Percentiles rank a stretch among this genome's conserved stretches.
Conservation (phyloP, 2,888 invertebrate genomes). For the Melanophora roralis region DNA sequence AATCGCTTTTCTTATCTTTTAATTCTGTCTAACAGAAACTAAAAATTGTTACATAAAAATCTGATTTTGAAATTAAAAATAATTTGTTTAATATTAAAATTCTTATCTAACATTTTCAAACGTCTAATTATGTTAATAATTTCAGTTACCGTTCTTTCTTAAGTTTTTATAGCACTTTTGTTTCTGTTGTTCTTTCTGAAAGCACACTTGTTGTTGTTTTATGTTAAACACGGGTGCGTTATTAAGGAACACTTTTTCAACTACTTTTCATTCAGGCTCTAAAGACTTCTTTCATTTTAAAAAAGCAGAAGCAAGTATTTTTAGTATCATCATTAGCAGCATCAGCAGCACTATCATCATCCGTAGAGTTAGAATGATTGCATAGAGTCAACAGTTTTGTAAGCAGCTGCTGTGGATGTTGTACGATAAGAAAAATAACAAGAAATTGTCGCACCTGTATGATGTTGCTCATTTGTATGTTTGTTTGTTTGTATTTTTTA, state of each 20-base stretch:
- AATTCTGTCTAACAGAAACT: too few species aligned
- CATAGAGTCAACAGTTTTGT: conserved; percentile 7
- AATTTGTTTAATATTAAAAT: conserved; percentile 28
- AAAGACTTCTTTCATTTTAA: neutral
- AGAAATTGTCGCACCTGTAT: conserved; percentile 61
- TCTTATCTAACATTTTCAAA: conserved; percentile 32
- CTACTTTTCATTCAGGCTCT: conserved; percentile 18
- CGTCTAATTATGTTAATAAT: conserved; percentile 40
- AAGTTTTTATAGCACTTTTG: conserved; percentile 17
- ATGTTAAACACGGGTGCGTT: conserved; percentile 54
- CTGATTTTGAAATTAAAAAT: neutral
- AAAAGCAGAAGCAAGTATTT: conserved; percentile 10
- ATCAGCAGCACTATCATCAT: neutral
- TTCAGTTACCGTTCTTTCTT: conserved; percentile 43
- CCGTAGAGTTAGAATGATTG: neutral
- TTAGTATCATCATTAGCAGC: conserved; percentile 19
- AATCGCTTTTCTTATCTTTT: too few species aligned
- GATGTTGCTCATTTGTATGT: neutral
- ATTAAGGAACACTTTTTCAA: conserved; percentile 40
- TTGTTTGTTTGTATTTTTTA: neutral
- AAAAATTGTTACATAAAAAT: neutral
- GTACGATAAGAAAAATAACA: conserved; percentile 44
- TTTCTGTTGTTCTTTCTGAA: neutral
- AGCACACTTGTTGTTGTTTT: conserved; percentile 13
- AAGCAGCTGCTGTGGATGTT: conserved; percentile 26